These are phyloP conservation scores for Climacteris rufus DNA, from an alignment of 2,113 vertebrate genomes.

Conservation along the genomic window DNA sequence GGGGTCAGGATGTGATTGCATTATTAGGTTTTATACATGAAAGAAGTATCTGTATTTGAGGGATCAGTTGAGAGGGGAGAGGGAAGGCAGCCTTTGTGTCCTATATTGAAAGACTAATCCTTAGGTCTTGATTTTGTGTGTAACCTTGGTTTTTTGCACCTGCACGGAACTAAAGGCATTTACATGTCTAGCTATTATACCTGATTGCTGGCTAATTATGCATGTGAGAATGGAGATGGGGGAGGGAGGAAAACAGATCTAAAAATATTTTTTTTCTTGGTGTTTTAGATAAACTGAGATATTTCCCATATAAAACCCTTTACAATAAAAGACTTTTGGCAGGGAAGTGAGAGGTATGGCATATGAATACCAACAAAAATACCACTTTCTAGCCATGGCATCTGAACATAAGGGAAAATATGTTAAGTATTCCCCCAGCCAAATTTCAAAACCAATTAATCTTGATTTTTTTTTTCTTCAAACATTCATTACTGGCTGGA, in stretches of 20 bases:
- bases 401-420: neutral
- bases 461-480: neutral
- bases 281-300: neutral
- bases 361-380: neutral
- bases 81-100: neutral
- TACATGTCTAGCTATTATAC: constrained; percentile 55
- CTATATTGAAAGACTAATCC: neutral
- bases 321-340: neutral
- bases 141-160: constrained; percentile 48
- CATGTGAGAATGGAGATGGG: neutral
- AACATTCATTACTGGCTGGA: neutral
- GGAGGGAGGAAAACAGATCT: constrained; percentile 6
- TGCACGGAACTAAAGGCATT: constrained; percentile 33
- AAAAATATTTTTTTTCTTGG: constrained; percentile 16
- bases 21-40: neutral
- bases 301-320: neutral
- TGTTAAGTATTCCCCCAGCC: neutral
- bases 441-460: constrained; percentile 24
- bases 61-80: neutral
- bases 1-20: neutral
- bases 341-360: neutral
- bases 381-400: neutral
- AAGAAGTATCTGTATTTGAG: neutral
- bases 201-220: constrained; percentile 63
- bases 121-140: constrained; percentile 29